Evolutionary conservation across 2,797 vertebrate genomes (phyloP).

Genomic region (Paguma larvata): DNA sequence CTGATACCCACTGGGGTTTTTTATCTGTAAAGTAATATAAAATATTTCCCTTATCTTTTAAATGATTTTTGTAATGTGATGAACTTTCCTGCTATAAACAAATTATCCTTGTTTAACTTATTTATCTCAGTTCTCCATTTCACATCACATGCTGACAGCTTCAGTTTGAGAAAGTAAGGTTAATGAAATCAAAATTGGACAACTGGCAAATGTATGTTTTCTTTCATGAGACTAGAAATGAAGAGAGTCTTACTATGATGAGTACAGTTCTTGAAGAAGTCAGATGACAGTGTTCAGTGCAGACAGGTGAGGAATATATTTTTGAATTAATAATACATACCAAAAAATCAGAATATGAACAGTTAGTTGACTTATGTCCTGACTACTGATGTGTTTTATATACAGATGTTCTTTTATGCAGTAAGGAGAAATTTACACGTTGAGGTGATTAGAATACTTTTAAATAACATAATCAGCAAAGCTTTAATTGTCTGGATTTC

Average conservation of each 20-base stretch:
- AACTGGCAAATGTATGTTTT: constrained; percentile 63
- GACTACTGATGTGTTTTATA: constrained; percentile 39
- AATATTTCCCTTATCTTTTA: constrained; percentile 30
- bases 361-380: constrained; percentile 7
- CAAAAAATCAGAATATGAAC: constrained; percentile 25
- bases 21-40: constrained; percentile 39
- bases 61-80: constrained; percentile 52
- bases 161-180: constrained; percentile 64
- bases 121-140: constrained; percentile 39
- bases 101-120: constrained; percentile 41
- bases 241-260: constrained; percentile 36
- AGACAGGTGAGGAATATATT: constrained; percentile 57
- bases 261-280: constrained; percentile 56
- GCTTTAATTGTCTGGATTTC: constrained; percentile 4
- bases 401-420: constrained; percentile 18
- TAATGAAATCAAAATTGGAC: constrained; percentile 57
- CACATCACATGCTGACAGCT: constrained; percentile 34
- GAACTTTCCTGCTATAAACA: constrained; percentile 45
- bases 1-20: not conserved
- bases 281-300: constrained; percentile 23
- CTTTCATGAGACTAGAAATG: constrained; percentile 69
- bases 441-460: constrained; percentile 38
- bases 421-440: not conserved
- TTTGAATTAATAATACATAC: constrained; percentile 42
- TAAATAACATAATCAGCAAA: not conserved